phyloP scores from a whole-genome alignment of 2,888 invertebrate genomes.

The Mantis religiosa region DNA sequence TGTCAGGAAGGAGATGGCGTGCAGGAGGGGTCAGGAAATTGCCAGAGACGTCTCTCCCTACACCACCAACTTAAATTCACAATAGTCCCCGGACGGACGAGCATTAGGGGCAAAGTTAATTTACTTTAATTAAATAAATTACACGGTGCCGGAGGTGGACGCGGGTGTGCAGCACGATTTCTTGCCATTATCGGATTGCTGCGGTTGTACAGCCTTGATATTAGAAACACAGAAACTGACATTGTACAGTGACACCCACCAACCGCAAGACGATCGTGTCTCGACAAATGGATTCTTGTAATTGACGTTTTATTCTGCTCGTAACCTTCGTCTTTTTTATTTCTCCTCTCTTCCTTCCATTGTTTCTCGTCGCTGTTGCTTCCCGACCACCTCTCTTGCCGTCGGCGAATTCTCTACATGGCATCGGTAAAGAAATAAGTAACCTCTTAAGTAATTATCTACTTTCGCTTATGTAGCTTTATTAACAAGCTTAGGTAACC shows the following conservation, averaged over 20 bases:
- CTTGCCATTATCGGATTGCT: constrained; percentile 31
- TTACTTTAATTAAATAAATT: constrained; percentile 34
- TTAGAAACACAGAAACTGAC: not conserved
- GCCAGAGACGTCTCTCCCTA: not conserved
- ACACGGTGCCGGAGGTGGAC: constrained; percentile 25
- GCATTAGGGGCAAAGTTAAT: constrained; percentile 25
- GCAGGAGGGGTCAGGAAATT: not conserved
- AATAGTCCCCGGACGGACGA: not conserved
- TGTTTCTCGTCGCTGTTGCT: not conserved
- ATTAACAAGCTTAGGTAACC: not conserved
- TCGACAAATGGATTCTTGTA: constrained; percentile 22
- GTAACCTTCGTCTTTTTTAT: not conserved
- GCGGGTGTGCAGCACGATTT: constrained; percentile 8
- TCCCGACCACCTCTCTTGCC: not conserved
- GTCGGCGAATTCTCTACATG: too few relatives aligned
- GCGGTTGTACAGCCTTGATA: constrained; percentile 15
- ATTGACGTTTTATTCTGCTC: constrained; percentile 23
- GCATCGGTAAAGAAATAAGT: not conserved
- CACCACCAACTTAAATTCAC: not conserved
- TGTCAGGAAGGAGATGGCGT: not conserved
- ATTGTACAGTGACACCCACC: constrained; percentile 9
- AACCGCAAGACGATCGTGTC: not conserved
- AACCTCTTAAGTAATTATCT: not conserved
- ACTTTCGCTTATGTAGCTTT: not conserved
- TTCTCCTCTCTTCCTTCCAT: not conserved